Conservation (phyloP, 1,140 invertebrate genomes). For the Asbolus verrucosus region DNA sequence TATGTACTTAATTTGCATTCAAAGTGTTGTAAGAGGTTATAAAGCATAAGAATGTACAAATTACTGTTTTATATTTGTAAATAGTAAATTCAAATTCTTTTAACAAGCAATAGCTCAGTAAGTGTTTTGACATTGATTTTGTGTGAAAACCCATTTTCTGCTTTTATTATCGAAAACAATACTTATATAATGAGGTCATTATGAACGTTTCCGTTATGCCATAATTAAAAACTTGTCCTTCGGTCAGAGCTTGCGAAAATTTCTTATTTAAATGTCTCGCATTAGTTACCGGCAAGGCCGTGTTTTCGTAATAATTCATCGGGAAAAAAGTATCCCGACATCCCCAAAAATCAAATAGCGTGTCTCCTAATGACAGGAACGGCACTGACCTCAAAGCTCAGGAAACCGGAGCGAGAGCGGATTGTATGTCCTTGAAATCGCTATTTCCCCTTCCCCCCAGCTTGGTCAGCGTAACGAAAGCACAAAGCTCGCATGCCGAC, state of each 20-base stretch:
- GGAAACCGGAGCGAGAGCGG: conserved; percentile 31
- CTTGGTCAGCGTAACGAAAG: neutral
- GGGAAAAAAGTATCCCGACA: conserved; percentile 23
- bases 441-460: conserved; percentile 23
- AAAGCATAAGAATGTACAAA: too few species aligned
- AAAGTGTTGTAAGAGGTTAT: too few species aligned
- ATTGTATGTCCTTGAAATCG: conserved; percentile 30
- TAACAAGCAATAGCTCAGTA: too few species aligned
- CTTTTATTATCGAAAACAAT: too few species aligned
- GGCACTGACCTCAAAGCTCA: conserved; percentile 40
- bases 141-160: too few species aligned
- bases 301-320: neutral
- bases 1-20: too few species aligned
- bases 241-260: neutral
- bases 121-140: too few species aligned
- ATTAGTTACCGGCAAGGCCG: conserved; percentile 2
- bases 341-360: conserved; percentile 4
- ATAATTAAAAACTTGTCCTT: conserved; percentile 5
- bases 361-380: conserved; percentile 26
- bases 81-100: too few species aligned
- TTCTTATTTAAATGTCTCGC: neutral
- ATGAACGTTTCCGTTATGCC: too few species aligned
- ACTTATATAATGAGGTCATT: too few species aligned
- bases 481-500: conserved; percentile 25
- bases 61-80: too few species aligned